Base-by-base conservation (phyloP, 2,797 vertebrate genomes). In the Helostoma temminkii region DNA sequence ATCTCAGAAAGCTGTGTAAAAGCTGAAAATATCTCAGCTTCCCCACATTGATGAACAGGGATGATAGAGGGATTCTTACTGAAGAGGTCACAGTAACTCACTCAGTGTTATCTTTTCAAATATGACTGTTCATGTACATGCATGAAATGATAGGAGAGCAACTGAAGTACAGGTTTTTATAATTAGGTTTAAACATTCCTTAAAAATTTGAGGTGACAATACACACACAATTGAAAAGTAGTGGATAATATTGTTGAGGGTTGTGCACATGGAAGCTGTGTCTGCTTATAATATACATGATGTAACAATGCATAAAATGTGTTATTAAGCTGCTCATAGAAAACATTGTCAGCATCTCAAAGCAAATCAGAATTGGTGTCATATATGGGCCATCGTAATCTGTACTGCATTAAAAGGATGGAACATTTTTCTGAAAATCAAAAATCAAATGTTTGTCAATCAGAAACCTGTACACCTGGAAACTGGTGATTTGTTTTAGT, bases 171-270 rank as follows among this genome's bases (percentile, higher is more conserved):
- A 0, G 22, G n/a, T 61, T 25, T 56, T 36, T 19, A 42, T 36
- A 0, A 32, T 48, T 48, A 59, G 30, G n/a, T 32, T 36, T 36
- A 18, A 15, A 47, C 46, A 50, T 53, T 65, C 52, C 49, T 41
- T 28, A 56, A 9, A 60, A 50, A 61, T 53, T 28, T 5, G 59
- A 62, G 60, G 54, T 19, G 22, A 12, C 71, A 77, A n/a, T n/a
- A n/a, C n/a, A n/a, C n/a, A n/a, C n/a, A n/a, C n/a, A n/a, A n/a
- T 67, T 77, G 30, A 61, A 26, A 59, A 60, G 24, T 62, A 11
- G 5, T 58, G 26, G 50, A 64, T 53, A 56, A 43, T 26, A 22
- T 15, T 57, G 19, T 26, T 11, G 18, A 22, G 46, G 6, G 26
- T 19, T 57, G 19, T 24, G 32, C 48, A 14, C 36, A 19, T 62